These are phyloP conservation scores for Cactoblastis cactorum DNA, from an alignment of 2,888 invertebrate species.

Conservation along the genomic window DNA sequence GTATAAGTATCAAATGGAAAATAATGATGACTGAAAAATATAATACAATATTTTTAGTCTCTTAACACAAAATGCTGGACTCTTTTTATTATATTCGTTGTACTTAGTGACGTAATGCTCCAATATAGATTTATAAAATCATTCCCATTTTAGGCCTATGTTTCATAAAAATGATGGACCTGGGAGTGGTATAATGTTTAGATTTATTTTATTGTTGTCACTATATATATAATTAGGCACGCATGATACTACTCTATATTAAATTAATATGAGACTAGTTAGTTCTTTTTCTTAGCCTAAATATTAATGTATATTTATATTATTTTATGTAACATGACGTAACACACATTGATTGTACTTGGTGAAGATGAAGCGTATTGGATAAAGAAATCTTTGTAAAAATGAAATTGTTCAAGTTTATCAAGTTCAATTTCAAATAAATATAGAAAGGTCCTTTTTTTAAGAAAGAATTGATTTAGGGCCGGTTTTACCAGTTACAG, in stretches of 20 bases:
- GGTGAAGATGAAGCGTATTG: conserved; percentile 69
- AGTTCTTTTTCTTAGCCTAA: conserved; percentile 68
- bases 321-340: conserved; percentile 43
- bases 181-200: conserved; percentile 12
- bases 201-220: conserved; percentile 22
- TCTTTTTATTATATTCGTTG: conserved; percentile 31
- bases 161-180: conserved; percentile 9
- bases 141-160: not conserved
- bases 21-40: not conserved
- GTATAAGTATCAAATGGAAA: conserved; percentile 5
- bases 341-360: conserved; percentile 65
- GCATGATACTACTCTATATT: conserved; percentile 69
- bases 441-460: conserved; percentile 4
- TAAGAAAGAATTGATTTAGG: not conserved
- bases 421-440: conserved; percentile 27
- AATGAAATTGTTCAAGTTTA: conserved; percentile 26
- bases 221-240: conserved; percentile 66
- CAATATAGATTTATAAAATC: not conserved
- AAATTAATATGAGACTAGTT: conserved; percentile 77
- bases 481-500: too few species aligned
- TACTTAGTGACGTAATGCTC: conserved; percentile 20
- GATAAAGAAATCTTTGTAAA: conserved; percentile 51
- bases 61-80: not conserved
- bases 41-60: not conserved
- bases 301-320: conserved; percentile 55